Evolutionary conservation across 2,797 vertebrate genomes (phyloP), one percentile per base, ranked within the genome.

Genomic region (Denticeps clupeoides): DNA sequence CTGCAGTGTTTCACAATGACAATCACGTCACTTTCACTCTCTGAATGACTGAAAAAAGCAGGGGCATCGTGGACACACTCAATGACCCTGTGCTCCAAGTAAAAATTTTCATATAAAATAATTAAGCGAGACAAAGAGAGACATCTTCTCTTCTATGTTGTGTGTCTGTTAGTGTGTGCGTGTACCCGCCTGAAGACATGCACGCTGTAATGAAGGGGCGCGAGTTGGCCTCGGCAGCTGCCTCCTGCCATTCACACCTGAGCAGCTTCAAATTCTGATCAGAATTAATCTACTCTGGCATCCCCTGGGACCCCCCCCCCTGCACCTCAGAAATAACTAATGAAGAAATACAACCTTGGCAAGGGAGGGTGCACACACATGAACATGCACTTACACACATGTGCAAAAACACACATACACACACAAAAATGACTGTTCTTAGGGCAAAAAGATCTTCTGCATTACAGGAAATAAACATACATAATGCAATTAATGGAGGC

Each of bases 281-380:
- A 86, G 89, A 93, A 90, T 87, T 88, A 90, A 90, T 89, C 84
- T 86, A 74, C 82, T 89, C 80, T 83, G 85, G 88, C 79, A 78
- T 87, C 87, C 82, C 83, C 57, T 74, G 85, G 83, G 87, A 87
- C 74, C 73, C 68, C 74, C 73, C 69, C 68, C 69, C 70, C 32
- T 32, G 7, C 23, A 49, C 45, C 26, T 41, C 37, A 72, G 72
- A 68, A 81, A 79, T 62, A 65, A 65, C 85, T 87, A 88, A 89
- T 87, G 83, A 88, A 87, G 81, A 89, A 90, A 87, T 82, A 86
- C 78, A 88, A 80, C 77, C 80, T 78, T 79, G 78, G 80, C 65
- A 70, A 69, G 40, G 53, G 63, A 64, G 67, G 72, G 50, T 32
- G 32, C 32, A 35, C 32, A 9, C 13, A 16, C 32, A 16, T 32